Percentiles rank a stretch among this genome's conserved stretches.
Evolutionary conservation across 2,888 invertebrate genomes (phyloP).

Genomic region (Lamellibrachia satsuma): DNA sequence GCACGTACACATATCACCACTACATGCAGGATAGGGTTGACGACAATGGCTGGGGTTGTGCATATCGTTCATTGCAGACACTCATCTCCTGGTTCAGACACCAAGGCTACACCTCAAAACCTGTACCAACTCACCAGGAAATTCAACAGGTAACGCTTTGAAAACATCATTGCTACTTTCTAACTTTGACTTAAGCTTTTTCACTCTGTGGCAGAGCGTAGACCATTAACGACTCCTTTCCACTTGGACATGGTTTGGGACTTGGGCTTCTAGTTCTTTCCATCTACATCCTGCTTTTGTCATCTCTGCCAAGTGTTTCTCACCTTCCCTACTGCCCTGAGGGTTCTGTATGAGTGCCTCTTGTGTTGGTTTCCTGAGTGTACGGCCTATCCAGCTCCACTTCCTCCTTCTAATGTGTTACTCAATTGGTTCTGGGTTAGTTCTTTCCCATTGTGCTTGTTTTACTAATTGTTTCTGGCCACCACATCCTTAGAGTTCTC

Average conservation of each 20-base stretch:
- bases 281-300: too few species aligned
- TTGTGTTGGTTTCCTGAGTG: background rate
- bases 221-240: background rate
- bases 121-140: conserved; percentile 77
- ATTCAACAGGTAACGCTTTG: conserved; percentile 77
- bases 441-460: too few species aligned
- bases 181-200: background rate
- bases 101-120: conserved; percentile 69
- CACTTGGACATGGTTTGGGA: background rate
- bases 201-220: background rate
- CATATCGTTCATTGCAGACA: conserved; percentile 96
- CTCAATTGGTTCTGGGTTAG: background rate
- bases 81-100: conserved; percentile 90
- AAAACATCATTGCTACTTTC: too few species aligned
- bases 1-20: conserved; percentile 92
- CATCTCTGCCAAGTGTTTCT: too few species aligned
- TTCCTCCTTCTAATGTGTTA: background rate
- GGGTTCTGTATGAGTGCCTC: background rate
- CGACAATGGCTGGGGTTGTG: conserved; percentile 99
- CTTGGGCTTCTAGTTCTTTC: too few species aligned
- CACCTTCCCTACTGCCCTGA: too few species aligned
- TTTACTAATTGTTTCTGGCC: too few species aligned
- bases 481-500: too few species aligned
- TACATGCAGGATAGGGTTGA: conserved; percentile 89
- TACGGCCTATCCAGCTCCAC: too few species aligned